These are phyloP conservation scores for Pseudochirops corinnae DNA, from an alignment of 2,797 vertebrate species.

Conservation along the genomic window DNA sequence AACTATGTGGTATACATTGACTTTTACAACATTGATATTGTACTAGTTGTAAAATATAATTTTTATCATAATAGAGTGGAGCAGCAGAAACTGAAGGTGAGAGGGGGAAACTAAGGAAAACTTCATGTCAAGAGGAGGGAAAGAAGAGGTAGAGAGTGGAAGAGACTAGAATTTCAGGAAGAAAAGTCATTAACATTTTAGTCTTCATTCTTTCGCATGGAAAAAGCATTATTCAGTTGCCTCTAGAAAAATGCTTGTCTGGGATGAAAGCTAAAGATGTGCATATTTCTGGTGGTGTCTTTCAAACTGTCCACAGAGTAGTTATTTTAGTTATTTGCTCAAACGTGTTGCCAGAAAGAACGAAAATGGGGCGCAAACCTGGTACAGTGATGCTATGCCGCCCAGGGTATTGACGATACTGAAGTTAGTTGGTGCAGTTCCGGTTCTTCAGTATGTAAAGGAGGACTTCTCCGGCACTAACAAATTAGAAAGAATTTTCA, in stretches of 20 bases:
- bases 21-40: constrained; percentile 24
- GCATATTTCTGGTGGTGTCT: constrained; percentile 45
- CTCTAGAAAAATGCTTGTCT: constrained; percentile 37
- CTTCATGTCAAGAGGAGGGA: background rate
- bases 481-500: background rate
- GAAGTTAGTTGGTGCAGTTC: background rate
- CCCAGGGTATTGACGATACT: too few species aligned
- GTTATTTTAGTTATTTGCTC: constrained; percentile 69
- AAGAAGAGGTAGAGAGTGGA: background rate
- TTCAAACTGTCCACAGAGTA: constrained; percentile 43
- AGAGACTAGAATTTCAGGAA: constrained; percentile 11
- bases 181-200: constrained; percentile 57
- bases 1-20: constrained; percentile 35
- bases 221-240: constrained; percentile 25
- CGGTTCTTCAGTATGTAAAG: background rate
- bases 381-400: constrained; percentile 44
- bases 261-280: constrained; percentile 43
- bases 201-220: constrained; percentile 60
- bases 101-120: background rate
- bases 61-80: constrained; percentile 6
- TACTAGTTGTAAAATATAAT: background rate
- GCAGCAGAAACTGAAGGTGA: background rate
- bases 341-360: constrained; percentile 68
- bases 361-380: constrained; percentile 43
- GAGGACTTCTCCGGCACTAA: background rate